These are phyloP conservation scores for Holacanthella duospinosa DNA, from an alignment of 2,888 invertebrate species.

Conservation along the genomic window DNA sequence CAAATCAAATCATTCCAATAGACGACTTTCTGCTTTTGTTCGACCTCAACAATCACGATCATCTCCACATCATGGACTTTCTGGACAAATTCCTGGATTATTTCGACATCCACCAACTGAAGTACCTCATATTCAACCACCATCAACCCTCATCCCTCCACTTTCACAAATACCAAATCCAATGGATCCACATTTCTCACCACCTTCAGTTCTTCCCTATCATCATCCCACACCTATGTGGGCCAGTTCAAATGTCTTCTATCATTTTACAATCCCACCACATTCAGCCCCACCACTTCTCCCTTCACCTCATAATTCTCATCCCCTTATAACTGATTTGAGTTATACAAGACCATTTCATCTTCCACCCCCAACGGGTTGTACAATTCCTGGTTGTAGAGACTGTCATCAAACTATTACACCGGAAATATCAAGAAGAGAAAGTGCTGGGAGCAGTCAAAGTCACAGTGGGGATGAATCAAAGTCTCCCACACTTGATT, in stretches of 20 bases:
- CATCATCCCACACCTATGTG: slow-evolving; percentile 33
- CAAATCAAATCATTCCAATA: neutral
- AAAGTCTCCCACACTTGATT: slow-evolving; percentile 3
- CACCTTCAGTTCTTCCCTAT: slow-evolving; percentile 27
- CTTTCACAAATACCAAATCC: neutral
- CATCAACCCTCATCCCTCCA: neutral
- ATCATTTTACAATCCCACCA: slow-evolving; percentile 35
- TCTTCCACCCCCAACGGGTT: slow-evolving; percentile 28
- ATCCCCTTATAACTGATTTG: slow-evolving; percentile 11
- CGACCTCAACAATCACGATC: slow-evolving; percentile 31
- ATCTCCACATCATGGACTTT: neutral
- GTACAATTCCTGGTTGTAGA: slow-evolving; percentile 33
- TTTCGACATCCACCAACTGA: slow-evolving; percentile 6
- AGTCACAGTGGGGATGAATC: slow-evolving; percentile 6
- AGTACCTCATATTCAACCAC: neutral
- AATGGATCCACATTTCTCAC: slow-evolving; percentile 1
- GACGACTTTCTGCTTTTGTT: slow-evolving; percentile 35
- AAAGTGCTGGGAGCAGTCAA: neutral
- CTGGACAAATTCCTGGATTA: neutral
- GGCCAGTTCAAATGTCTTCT: slow-evolving; percentile 36
- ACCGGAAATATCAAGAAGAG: neutral
- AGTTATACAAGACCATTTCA: slow-evolving; percentile 26
- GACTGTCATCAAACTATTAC: slow-evolving; percentile 21
- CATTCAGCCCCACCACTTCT: slow-evolving; percentile 16
- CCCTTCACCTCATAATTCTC: slow-evolving; percentile 8